Evolutionary conservation across 2,888 invertebrate species (phyloP), one percentile per base, ranked within the genome.

Genomic region (Agapostemon virescens): DNA sequence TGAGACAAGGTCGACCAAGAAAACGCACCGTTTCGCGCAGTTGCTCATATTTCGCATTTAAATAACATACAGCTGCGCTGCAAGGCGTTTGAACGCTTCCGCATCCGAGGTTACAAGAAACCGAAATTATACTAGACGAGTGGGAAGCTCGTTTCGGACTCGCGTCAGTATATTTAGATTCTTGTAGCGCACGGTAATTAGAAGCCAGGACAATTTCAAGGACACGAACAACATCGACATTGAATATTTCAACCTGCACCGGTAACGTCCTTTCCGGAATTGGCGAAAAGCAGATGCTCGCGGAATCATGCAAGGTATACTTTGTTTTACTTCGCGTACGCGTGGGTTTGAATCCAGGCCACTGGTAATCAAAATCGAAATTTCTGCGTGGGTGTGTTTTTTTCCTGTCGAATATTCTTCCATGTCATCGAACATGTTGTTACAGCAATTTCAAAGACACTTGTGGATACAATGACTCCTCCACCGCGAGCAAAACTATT

Each of bases 281-380:
- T 13, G 36, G n/a, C n/a, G 5, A n/a, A 55, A 33, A n/a, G 13
- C 36, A 63, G 13, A n/a, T n/a, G 13, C 13, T 36, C 33, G 36
- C 11, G 52, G 23, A 15, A 17, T 33, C 15, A 7, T 15, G 4
- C 45, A 26, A 20, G 23, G n/a, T 30, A n/a, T n/a, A n/a, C 20
- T 63, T 49, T 61, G 26, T 64, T 49, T 23, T 23, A 40, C 74
- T 45, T 36, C 33, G 9, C 40, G 74, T 61, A 13, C 33, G 26
- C 45, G 17, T 36, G 36, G 23, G n/a, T 45, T 45, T 17, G 20
- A 64, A 79, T 45, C 55, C 17, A 23, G 63, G 30, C 52, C 30
- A 63, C 15, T 15, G 11, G 61, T 68, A 61, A 74, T 77, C 68
- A 26, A 20, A 74, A 74, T 67, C 38, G 23, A 9, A 15, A n/a